These are phyloP conservation scores for Drosophila macrospina DNA, from an alignment of 2,888 invertebrate species.

Conservation along the genomic window DNA sequence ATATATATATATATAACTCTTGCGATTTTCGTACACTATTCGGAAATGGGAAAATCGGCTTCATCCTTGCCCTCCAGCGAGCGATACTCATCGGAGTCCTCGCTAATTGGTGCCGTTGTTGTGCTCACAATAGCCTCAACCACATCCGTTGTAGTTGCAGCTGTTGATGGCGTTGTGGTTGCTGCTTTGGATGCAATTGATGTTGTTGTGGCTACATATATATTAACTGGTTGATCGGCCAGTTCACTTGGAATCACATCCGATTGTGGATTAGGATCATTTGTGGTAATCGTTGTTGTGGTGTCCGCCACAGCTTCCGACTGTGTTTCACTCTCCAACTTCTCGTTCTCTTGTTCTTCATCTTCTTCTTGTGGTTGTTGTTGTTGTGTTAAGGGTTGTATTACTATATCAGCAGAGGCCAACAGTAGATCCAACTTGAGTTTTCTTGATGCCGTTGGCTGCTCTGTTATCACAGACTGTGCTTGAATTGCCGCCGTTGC, in stretches of 20 bases:
- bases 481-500: slow-evolving; percentile 71
- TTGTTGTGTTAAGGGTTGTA: slow-evolving; percentile 61
- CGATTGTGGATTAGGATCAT: slow-evolving; percentile 28
- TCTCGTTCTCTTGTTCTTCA: slow-evolving; percentile 7
- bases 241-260: slow-evolving; percentile 35
- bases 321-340: slow-evolving; percentile 13
- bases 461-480: slow-evolving; percentile 85
- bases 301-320: slow-evolving; percentile 42
- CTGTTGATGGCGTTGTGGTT: slow-evolving; percentile 2
- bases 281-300: slow-evolving; percentile 27
- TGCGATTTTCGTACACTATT: slow-evolving; percentile 69
- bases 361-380: slow-evolving; percentile 36
- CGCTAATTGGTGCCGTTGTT: slow-evolving; percentile 66
- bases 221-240: slow-evolving; percentile 41
- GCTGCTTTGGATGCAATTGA: too few relatives aligned
- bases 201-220: slow-evolving; percentile 44
- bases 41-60: slow-evolving; percentile 81
- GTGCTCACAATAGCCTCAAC: slow-evolving; percentile 40
- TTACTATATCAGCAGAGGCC: slow-evolving; percentile 80
- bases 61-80: slow-evolving; percentile 85
- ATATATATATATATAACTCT: slow-evolving; percentile 43
- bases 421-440: slow-evolving; percentile 81
- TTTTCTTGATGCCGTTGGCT: slow-evolving; percentile 84
- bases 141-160: slow-evolving; percentile 6
- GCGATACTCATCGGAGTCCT: slow-evolving; percentile 85